These are phyloP conservation scores for Cephonodes hylas DNA, from an alignment of 2,888 invertebrate species.

Conservation along the genomic window DNA sequence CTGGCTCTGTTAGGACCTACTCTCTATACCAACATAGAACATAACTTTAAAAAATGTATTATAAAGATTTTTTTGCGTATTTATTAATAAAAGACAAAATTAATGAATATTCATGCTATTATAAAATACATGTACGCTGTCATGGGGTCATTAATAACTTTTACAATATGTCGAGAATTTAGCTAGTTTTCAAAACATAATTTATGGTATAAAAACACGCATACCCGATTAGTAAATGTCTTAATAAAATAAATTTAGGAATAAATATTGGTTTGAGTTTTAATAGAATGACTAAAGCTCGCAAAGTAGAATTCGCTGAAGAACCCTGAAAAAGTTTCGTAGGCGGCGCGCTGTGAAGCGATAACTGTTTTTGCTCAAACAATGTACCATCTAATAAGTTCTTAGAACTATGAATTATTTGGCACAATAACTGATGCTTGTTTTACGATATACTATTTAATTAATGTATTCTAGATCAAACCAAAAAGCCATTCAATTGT, in stretches of 20 bases:
- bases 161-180: neutral
- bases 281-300: neutral
- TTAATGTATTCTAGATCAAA: too few species aligned
- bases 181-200: neutral
- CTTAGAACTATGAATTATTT: slow-evolving; percentile 10
- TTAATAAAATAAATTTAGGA: neutral
- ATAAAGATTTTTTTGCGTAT: too few species aligned
- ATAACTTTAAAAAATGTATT: too few species aligned
- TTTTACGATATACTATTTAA: neutral
- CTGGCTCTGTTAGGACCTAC: too few species aligned
- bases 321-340: slow-evolving; percentile 17
- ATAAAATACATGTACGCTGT: neutral
- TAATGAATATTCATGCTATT: neutral
- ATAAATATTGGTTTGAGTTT: neutral
- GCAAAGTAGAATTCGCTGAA: neutral
- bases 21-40: too few species aligned
- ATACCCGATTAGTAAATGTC: neutral
- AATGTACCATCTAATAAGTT: slow-evolving; percentile 12
- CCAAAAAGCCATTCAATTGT: neutral
- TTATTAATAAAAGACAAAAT: neutral
- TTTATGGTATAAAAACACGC: neutral
- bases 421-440: neutral
- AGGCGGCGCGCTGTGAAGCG: slow-evolving; percentile 17
- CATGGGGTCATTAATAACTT: neutral
- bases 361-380: slow-evolving; percentile 19